These are phyloP conservation scores for Okapia johnstoni DNA, from an alignment of 2,113 vertebrate species.

Conservation along the genomic window DNA sequence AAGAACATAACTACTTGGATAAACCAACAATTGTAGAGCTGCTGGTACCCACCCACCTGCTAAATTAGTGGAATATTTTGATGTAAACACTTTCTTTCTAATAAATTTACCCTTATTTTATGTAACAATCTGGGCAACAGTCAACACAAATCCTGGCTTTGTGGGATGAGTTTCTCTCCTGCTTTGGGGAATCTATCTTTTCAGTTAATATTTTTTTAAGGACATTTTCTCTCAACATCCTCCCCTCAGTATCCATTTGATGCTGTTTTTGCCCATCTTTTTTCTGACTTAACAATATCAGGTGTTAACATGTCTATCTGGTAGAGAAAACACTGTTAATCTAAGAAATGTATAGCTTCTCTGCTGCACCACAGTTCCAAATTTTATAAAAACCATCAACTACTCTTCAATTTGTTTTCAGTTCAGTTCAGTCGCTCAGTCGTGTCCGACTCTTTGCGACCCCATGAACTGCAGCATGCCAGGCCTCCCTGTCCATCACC, in stretches of 20 bases:
- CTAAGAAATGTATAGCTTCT: background rate
- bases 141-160: background rate
- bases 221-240: background rate
- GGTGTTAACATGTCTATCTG: background rate
- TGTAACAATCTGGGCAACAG: background rate
- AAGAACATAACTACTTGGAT: background rate
- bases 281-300: background rate
- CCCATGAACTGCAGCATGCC: no score
- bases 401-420: background rate
- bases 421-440: no score
- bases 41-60: background rate
- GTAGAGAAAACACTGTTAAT: background rate
- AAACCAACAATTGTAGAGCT: background rate
- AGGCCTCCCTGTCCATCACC: no score
- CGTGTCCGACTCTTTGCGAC: no score
- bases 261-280: background rate
- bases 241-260: background rate
- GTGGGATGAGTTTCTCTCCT: background rate
- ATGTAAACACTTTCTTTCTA: background rate
- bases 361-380: background rate
- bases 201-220: slow-evolving; percentile 29
- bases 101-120: background rate
- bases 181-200: background rate
- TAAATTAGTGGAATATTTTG: background rate
- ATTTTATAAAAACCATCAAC: background rate